A percentile compares a stretch with the other conserved stretches of the same genome.
These are phyloP conservation scores for Rhopalosiphum maidis DNA, from an alignment of 1,140 invertebrate species.

Conservation along the genomic window DNA sequence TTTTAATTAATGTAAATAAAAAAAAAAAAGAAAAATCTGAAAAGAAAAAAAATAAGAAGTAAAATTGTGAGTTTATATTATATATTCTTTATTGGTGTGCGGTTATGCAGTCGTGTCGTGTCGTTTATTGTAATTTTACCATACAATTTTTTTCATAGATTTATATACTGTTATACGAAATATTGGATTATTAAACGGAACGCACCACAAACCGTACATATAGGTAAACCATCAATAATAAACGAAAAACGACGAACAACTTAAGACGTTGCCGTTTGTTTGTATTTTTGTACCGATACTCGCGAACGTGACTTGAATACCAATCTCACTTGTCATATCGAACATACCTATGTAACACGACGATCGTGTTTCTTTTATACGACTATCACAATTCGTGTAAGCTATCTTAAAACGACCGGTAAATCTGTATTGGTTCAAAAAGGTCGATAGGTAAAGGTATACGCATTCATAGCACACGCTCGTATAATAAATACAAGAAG, in stretches of 20 bases:
- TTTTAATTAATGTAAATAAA: neutral
- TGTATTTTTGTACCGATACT: neutral
- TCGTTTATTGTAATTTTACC: neutral
- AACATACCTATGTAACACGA: neutral
- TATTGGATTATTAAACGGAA: neutral
- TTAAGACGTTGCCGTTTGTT: neutral
- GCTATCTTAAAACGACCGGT: neutral
- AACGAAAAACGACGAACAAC: neutral
- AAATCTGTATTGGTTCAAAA: neutral
- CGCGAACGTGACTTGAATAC: neutral
- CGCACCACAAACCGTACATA: neutral
- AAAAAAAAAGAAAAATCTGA: neutral
- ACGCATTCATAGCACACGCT: neutral
- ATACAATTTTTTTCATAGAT: neutral
- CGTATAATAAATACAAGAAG: neutral
- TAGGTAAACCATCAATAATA: neutral
- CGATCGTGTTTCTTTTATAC: neutral
- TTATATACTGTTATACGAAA: neutral
- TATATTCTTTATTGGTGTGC: too few species aligned
- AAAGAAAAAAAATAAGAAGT: neutral
- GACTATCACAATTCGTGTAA: neutral
- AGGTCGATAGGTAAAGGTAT: neutral
- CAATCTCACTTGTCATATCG: neutral
- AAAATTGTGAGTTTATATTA: neutral
- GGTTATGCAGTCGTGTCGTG: too few species aligned